Conservation (phyloP, 2,888 invertebrate species). For the Synergus itoensis region DNA sequence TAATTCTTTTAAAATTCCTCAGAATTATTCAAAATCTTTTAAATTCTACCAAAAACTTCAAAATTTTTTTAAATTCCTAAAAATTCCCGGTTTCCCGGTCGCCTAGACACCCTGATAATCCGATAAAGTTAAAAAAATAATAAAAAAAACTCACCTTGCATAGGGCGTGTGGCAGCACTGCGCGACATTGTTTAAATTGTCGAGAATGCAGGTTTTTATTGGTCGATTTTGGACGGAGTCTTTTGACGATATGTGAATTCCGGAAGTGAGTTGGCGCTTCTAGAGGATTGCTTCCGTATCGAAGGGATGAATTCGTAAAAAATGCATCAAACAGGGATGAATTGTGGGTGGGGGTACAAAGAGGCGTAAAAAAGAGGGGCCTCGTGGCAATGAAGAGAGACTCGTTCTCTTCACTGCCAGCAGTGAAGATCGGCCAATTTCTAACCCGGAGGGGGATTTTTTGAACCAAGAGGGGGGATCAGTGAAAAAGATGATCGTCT, state of each 20-base stretch:
- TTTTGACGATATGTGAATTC: slow-evolving; percentile 61
- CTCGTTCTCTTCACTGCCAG: slow-evolving; percentile 44
- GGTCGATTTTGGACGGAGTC: slow-evolving; percentile 66
- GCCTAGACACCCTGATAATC: no score
- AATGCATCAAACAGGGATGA: slow-evolving; percentile 58
- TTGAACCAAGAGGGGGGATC: slow-evolving; percentile 16
- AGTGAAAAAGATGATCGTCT: background rate
- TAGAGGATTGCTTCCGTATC: slow-evolving; percentile 15
- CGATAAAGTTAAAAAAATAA: background rate
- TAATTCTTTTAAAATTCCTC: no score
- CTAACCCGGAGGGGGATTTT: slow-evolving; percentile 15
- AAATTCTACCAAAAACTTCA: no score
- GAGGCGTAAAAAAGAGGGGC: slow-evolving; percentile 57
- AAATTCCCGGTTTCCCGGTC: no score
- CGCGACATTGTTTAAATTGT: slow-evolving; percentile 72
- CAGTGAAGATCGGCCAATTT: slow-evolving; percentile 42
- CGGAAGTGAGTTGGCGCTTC: slow-evolving; percentile 35
- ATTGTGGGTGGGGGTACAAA: slow-evolving; percentile 52
- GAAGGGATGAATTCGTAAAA: slow-evolving; percentile 53
- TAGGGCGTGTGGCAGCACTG: slow-evolving; percentile 74
- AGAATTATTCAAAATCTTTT: no score
- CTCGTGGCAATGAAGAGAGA: slow-evolving; percentile 30
- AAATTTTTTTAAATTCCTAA: no score
- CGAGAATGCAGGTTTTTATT: slow-evolving; percentile 52
- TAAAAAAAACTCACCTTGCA: slow-evolving; percentile 70